Percentiles rank a stretch among this genome's conserved stretches.
phyloP scores from a whole-genome alignment of 1,140 invertebrate species.

The Drosophila kanapiae region DNA sequence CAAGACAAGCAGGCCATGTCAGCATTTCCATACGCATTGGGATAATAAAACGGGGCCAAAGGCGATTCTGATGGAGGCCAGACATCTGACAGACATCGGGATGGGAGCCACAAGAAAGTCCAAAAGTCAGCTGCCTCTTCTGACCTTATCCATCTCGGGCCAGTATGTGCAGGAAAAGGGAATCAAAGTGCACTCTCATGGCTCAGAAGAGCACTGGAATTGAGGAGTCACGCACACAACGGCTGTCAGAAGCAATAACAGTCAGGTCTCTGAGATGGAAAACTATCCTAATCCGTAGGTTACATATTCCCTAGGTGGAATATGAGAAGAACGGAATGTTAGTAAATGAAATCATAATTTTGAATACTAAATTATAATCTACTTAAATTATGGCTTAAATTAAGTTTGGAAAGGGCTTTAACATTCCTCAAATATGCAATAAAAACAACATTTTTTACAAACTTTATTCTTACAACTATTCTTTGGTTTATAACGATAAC shows the following conservation, averaged over 20 bases:
- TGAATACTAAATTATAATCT: background rate
- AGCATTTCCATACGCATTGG: constrained; percentile 45
- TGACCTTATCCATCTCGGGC: constrained; percentile 17
- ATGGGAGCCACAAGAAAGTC: constrained; percentile 11
- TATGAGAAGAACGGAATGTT: too few relatives aligned
- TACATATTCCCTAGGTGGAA: background rate
- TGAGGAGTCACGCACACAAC: constrained; percentile 8
- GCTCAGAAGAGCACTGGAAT: constrained; percentile 2
- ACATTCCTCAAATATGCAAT: accelerated
- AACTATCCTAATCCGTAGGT: background rate
- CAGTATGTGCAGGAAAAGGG: constrained; percentile 12
- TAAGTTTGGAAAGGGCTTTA: too few relatives aligned
- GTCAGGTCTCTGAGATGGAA: background rate
- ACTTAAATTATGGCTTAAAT: too few relatives aligned
- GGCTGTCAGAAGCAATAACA: constrained; percentile 1
- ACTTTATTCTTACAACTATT: too few relatives aligned
- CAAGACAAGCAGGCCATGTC: constrained; percentile 28
- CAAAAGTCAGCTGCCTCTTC: constrained; percentile 27
- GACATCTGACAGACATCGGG: constrained; percentile 31
- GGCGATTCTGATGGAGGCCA: constrained; percentile 37
- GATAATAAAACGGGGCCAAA: constrained; percentile 37
- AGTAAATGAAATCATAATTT: background rate
- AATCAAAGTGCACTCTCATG: constrained; percentile 50
- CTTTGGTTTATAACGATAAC: too few relatives aligned
- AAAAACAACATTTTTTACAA: too few relatives aligned